phyloP scores from a whole-genome alignment of 2,113 vertebrate genomes.

The Eptesicus fuscus region DNA sequence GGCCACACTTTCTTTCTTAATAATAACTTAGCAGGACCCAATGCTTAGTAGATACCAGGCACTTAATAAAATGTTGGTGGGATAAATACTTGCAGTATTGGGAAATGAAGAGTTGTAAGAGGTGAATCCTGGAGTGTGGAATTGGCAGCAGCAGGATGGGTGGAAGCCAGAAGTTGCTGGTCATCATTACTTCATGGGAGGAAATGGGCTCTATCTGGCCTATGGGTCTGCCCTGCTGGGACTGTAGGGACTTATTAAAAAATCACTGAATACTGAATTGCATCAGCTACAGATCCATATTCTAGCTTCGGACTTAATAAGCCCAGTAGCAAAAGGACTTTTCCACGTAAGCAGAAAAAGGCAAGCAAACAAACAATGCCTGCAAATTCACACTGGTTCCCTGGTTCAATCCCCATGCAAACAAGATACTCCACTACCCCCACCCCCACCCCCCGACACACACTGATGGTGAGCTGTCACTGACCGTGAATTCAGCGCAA shows the following conservation, averaged over 20 bases:
- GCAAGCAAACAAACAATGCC: background rate
- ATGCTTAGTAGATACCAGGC: background rate
- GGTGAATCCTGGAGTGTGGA: accelerated
- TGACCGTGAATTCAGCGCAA: background rate
- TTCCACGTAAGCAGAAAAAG: background rate
- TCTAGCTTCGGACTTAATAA: background rate
- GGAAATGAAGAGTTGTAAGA: background rate
- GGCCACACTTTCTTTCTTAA: background rate
- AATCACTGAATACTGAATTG: background rate
- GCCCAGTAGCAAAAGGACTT: background rate
- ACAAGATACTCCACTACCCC: background rate
- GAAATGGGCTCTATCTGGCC: background rate
- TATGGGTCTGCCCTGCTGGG: background rate
- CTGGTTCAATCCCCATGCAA: no score
- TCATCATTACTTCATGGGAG: accelerated
- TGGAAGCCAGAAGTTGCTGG: background rate
- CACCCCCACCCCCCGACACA: background rate
- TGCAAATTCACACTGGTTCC: background rate
- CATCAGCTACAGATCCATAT: background rate
- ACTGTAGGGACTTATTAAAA: background rate
- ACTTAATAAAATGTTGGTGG: background rate
- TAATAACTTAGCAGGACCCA: background rate
- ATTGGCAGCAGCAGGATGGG: background rate
- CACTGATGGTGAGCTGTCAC: background rate
- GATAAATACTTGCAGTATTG: background rate